Evolutionary conservation across 2,113 vertebrate genomes (phyloP).

Genomic region (Leucoraja erinaceus): DNA sequence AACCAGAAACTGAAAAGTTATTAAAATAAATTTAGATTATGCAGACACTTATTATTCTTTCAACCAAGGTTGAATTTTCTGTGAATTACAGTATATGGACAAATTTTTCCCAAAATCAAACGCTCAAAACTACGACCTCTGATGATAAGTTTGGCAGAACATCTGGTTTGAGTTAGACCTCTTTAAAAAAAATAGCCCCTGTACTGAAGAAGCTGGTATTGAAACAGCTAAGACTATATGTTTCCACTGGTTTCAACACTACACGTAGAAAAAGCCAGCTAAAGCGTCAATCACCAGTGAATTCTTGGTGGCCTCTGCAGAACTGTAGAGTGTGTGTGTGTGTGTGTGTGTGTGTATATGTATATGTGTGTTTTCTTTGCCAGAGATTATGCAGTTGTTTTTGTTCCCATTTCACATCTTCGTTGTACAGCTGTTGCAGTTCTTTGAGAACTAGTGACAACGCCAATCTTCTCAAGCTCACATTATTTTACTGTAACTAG

Average conservation of each 20-base stretch:
- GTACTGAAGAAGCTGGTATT: conserved; percentile 80
- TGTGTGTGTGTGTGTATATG: conserved; percentile 35
- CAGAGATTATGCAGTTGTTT: conserved; percentile 39
- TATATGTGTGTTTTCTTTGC: conserved; percentile 47
- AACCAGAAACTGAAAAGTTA: conserved; percentile 20
- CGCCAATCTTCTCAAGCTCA: conserved; percentile 34
- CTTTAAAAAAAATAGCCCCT: conserved; percentile 68
- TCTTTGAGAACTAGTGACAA: conserved; percentile 47
- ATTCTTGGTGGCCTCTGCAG: conserved; percentile 60
- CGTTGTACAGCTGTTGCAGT: conserved; percentile 41
- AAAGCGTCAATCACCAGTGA: conserved; percentile 60
- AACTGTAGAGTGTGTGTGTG: conserved; percentile 43
- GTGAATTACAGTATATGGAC: conserved; percentile 79
- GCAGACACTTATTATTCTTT: conserved; percentile 80
- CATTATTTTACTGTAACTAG: conserved; percentile 34
- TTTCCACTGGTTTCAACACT: conserved; percentile 67
- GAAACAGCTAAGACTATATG: conserved; percentile 71
- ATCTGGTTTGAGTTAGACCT: conserved; percentile 82
- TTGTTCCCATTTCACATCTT: conserved; percentile 40
- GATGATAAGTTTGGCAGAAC: conserved; percentile 80
- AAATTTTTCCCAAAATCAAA: conserved; percentile 73
- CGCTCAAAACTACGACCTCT: conserved; percentile 77
- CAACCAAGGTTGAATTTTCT: conserved; percentile 81
- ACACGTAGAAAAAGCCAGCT: conserved; percentile 49
- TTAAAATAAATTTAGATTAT: conserved; percentile 74